phyloP scores from a whole-genome alignment of 1,140 invertebrate genomes.

The Bombus turneri region DNA sequence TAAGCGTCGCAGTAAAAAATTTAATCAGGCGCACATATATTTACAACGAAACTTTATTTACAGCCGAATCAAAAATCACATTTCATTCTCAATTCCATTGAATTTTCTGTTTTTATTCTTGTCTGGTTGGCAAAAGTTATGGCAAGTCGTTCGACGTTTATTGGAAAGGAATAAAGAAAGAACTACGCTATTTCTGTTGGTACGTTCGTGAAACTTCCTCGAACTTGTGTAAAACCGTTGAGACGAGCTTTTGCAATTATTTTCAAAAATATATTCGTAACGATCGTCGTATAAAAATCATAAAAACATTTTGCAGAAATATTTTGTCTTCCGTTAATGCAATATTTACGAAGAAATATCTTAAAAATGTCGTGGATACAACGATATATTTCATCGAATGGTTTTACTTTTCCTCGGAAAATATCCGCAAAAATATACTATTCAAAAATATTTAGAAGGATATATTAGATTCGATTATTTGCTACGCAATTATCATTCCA shows the following conservation, averaged over 20 bases:
- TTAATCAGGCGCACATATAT: background rate
- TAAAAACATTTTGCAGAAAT: too few species aligned
- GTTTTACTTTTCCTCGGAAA: too few species aligned
- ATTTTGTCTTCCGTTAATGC: too few species aligned
- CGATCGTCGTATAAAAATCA: too few species aligned
- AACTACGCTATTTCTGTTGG: background rate
- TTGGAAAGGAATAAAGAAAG: background rate
- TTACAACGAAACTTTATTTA: background rate
- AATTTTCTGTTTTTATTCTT: background rate
- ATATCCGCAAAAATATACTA: too few species aligned
- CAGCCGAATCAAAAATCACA: background rate
- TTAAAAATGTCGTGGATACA: too few species aligned
- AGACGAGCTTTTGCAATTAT: background rate
- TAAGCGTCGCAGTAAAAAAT: background rate
- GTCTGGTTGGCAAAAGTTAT: background rate
- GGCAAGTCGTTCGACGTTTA: background rate
- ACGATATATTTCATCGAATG: too few species aligned
- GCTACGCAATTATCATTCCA: background rate
- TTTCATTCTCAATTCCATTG: background rate
- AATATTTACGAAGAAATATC: too few species aligned
- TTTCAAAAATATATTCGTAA: too few species aligned
- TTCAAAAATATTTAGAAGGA: too few species aligned
- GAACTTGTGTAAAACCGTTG: background rate
- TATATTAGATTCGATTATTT: too few species aligned
- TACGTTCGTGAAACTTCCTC: background rate